Percentiles rank a stretch among this genome's conserved stretches.
Evolutionary conservation across 2,797 vertebrate genomes (phyloP).

Genomic region (Falco naumanni): DNA sequence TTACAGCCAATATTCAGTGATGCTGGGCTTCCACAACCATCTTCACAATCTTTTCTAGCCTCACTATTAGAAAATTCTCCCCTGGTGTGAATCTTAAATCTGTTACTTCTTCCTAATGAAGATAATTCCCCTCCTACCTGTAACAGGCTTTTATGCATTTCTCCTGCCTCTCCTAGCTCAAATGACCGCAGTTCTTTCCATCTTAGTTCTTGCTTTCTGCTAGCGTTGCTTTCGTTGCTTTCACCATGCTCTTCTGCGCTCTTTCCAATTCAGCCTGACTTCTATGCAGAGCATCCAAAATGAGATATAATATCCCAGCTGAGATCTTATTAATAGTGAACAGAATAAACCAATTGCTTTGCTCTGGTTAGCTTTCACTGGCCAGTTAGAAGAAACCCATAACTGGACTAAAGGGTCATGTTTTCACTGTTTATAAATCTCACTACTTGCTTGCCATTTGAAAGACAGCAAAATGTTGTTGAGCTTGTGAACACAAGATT

Average conservation of each 20-base stretch:
- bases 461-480: neutral
- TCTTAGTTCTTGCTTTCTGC: neutral
- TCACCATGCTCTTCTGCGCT: neutral
- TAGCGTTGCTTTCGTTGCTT: neutral
- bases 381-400: neutral
- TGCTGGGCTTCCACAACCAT: neutral
- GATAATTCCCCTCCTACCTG: neutral
- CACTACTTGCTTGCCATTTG: neutral
- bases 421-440: neutral
- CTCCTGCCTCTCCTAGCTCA: neutral
- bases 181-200: neutral
- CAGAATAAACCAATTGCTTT: neutral
- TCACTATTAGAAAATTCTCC: neutral
- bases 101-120: neutral
- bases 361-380: neutral
- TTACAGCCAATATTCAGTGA: neutral
- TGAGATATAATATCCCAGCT: neutral
- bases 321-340: neutral
- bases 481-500: neutral
- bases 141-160: neutral
- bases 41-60: neutral
- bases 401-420: neutral
- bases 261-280: neutral
- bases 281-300: neutral
- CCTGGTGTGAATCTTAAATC: neutral